These are phyloP conservation scores for Pristionchus entomophagus DNA, from an alignment of 2,888 invertebrate genomes.

Conservation along the genomic window DNA sequence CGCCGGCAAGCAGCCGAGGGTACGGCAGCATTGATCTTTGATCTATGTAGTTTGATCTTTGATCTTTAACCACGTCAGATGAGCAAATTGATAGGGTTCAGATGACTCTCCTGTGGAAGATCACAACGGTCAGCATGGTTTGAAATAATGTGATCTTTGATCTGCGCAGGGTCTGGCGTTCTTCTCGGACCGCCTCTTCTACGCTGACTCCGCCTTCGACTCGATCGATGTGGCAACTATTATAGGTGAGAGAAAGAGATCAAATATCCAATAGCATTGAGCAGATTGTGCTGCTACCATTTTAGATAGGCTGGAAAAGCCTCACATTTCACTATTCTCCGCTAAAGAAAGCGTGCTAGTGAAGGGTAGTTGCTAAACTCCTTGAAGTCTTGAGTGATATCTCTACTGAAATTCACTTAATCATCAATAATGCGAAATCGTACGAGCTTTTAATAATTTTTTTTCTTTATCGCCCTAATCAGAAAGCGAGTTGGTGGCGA, in stretches of 20 bases:
- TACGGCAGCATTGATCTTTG: neutral
- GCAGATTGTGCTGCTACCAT: no score
- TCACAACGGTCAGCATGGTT: neutral
- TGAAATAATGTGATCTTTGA: neutral
- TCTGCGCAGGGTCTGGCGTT: conserved; percentile 67
- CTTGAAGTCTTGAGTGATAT: no score
- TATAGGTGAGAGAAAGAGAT: conserved; percentile 44
- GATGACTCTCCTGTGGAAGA: no score
- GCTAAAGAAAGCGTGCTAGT: no score
- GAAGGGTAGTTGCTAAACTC: no score
- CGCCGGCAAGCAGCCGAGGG: conserved; percentile 70
- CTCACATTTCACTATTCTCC: no score
- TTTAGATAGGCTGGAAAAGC: no score
- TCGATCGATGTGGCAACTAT: conserved; percentile 71
- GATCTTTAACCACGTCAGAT: conserved; percentile 8
- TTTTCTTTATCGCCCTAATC: no score
- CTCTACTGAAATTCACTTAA: no score
- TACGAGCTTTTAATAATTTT: no score
- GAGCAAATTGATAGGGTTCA: neutral
- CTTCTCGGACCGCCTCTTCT: conserved; percentile 76
- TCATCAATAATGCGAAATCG: no score
- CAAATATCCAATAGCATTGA: neutral
- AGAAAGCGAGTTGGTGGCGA: no score
- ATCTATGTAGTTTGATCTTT: conserved; percentile 7
- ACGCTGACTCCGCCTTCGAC: conserved; percentile 90